Evolutionary conservation across 2,888 invertebrate species (phyloP).

Genomic region (Drosophila antonietae): DNA sequence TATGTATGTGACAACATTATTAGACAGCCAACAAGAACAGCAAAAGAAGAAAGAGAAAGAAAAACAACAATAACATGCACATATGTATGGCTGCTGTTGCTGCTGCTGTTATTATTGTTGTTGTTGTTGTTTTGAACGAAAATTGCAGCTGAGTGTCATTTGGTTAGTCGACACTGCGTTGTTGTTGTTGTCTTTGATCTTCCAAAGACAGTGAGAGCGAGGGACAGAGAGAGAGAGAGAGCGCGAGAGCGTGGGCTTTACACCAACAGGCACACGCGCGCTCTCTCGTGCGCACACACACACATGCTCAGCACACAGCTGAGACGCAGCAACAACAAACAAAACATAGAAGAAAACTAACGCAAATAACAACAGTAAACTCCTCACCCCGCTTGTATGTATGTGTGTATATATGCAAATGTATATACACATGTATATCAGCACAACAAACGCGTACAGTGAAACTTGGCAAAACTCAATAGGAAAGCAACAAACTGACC

Average conservation of each 20-base stretch:
- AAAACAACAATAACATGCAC: conserved; percentile 16
- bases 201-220: conserved; percentile 64
- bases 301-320: conserved; percentile 40
- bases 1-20: conserved; percentile 18
- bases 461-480: conserved; percentile 32
- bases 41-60: conserved; percentile 1
- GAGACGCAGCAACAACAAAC: conserved; percentile 48
- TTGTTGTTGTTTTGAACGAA: conserved; percentile 24
- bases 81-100: conserved; percentile 19
- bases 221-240: conserved; percentile 43
- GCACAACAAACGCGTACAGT: conserved; percentile 40
- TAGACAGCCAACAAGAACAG: conserved; percentile 8
- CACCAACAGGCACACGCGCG: conserved; percentile 16
- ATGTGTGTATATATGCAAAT: background rate
- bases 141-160: conserved; percentile 68
- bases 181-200: conserved; percentile 62
- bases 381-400: background rate
- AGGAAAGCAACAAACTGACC: conserved; percentile 15
- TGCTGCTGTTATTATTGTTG: conserved; percentile 1
- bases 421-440: conserved; percentile 3
- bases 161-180: conserved; percentile 44
- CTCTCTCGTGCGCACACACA: conserved; percentile 6
- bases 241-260: conserved; percentile 40
- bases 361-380: conserved; percentile 41
- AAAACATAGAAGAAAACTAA: conserved; percentile 32